Conservation (phyloP, 2,113 vertebrate species). For the Corythornis cristatus region DNA sequence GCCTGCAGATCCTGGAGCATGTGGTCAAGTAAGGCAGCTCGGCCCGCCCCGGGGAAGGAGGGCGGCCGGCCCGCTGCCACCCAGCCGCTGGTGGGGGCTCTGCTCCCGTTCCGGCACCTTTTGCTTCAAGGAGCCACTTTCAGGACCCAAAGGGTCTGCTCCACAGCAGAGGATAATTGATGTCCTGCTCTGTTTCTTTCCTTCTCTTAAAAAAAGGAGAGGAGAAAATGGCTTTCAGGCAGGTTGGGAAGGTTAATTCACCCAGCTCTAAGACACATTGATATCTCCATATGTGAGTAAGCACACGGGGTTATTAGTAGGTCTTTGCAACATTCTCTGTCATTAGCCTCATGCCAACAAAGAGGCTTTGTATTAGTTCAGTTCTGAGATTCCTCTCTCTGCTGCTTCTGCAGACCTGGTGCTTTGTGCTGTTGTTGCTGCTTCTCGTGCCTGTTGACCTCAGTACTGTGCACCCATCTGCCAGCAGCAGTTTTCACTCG, state of each 20-base stretch:
- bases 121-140: background rate
- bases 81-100: rapidly evolving
- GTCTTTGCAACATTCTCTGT: background rate
- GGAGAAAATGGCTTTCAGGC: background rate
- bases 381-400: background rate
- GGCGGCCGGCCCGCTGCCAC: background rate
- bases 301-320: background rate
- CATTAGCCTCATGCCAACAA: background rate
- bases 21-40: constrained; percentile 91
- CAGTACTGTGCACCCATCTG: background rate
- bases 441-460: background rate
- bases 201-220: background rate
- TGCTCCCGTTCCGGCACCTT: rapidly evolving
- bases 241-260: background rate
- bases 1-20: constrained; percentile 96
- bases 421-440: constrained; percentile 9
- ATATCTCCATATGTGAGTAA: background rate
- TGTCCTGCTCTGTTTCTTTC: background rate
- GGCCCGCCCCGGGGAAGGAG: background rate
- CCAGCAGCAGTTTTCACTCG: background rate
- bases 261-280: rapidly evolving
- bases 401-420: background rate
- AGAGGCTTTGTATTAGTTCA: constrained; percentile 14
- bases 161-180: background rate
- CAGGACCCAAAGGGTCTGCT: rapidly evolving